Base-by-base conservation (phyloP, 2,888 invertebrate genomes). In the Sarcophaga variegata region DNA sequence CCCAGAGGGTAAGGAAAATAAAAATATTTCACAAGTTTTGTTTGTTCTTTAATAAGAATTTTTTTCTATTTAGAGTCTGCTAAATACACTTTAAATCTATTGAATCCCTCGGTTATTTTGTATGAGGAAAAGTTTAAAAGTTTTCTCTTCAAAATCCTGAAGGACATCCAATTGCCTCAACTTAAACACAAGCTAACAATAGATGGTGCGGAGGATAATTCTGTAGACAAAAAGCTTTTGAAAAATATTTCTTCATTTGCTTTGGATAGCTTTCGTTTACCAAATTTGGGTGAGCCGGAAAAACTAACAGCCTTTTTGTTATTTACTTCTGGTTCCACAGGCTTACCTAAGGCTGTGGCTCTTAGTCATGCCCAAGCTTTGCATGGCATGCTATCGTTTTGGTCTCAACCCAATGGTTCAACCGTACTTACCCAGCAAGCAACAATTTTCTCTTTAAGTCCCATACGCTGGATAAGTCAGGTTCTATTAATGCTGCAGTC, bases 381-480 rank as follows among this genome's bases (percentile, higher is more conserved):
- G 22, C 82, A 88, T 77, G 88, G 88, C 6, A 17, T 85, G 0
- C 37, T 70, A 12, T 80, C 67, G 3, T 89, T 74, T 79, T 89
- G 88, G 88, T 72, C 45, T 17, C 62, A 85, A 10, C 70, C 81
- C 4, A 67, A 64, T 66, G 59, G 25, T 10, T 20, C 27, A 8
- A 20, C 74, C 0, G 5, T 81, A 27, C 66, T 84, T n/a, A 45
- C 47, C 3, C 25, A 54, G 4, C 77, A 81, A 5, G 74, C 75
- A 25, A 76, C 17, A 60, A 72, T 89, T 4, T 88, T 89, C 20
- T 86, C 88, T 45, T 76, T 87, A 8, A 88, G 88, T 70, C 84
- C 85, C 6, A 69, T 88, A 12, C 85, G 89, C 10, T 89, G 88
- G 88, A 89, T 89, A 3, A 88, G 87, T 64, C 88, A 89, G 66